Base-by-base conservation (phyloP, 1,140 invertebrate species). In the Macrosteles quadrilineatus region DNA sequence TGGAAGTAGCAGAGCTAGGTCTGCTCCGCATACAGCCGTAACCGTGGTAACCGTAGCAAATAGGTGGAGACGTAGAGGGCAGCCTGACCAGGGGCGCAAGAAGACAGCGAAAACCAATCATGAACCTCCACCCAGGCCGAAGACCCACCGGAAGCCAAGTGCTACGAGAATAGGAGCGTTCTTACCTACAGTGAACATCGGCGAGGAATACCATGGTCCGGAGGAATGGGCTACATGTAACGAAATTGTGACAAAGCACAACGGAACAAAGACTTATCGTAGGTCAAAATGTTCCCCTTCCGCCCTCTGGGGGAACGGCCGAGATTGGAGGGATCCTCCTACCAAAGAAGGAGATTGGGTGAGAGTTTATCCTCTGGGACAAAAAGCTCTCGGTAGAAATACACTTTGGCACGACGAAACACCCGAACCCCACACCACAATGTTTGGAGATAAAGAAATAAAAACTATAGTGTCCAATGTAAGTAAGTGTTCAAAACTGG, bases 321-420 rank as follows among this genome's bases (percentile, higher is more conserved):
- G 80, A 36, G 83, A 88, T 70, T 89, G 87, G 87, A 80, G 78
- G 19, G 77, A 78, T 63, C 81, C 85, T 0, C 81, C 80, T n/a
- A 76, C 77, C 11, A 76, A 77, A 25, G 86, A 87, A 75, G 87
- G 87, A 2, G 84, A 85, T 25, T 88, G 87, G 87, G 81, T 87
- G 19, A 77, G 87, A 65, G 80, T 87, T n/a, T 88, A 83, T 78
- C 87, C 87, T 25, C 70, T 82, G 27, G 55, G 71, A 1, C 21
- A 40, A 9, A 50, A 68, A 32, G 19, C 57, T 47, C 23, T 69
- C 11, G 67, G 50, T 47, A 50, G 64, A 27, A 43, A 40, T 47
- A 50, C 40, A 0, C 25, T 69, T 17, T 69, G 68, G 68, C 47
- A 57, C 31, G 45, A 67, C 17, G 45, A 53, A 4, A 27, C 25